These are phyloP conservation scores for Pollenia labialis DNA, from an alignment of 2,888 invertebrate species.

Conservation along the genomic window DNA sequence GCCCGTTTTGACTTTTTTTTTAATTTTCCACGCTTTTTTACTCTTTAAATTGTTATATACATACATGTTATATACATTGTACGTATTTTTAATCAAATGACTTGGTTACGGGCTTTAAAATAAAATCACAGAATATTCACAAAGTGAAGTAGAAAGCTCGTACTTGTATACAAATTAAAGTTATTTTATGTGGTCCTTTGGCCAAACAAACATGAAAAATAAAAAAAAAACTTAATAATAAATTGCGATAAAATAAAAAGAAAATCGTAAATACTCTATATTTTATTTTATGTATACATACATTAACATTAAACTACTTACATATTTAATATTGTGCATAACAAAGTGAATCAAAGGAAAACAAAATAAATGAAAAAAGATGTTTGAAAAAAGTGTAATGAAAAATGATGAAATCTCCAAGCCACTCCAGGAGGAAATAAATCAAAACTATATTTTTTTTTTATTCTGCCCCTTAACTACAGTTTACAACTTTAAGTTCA, in stretches of 20 bases:
- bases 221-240: neutral
- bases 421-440: conserved; percentile 45
- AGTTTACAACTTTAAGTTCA: neutral
- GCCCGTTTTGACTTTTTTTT: conserved; percentile 1
- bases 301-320: conserved; percentile 4
- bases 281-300: conserved; percentile 11
- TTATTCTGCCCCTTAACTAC: neutral
- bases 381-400: conserved; percentile 25
- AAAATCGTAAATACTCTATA: neutral
- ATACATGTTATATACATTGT: neutral
- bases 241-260: neutral
- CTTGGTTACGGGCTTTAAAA: neutral
- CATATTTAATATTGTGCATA: conserved; percentile 49
- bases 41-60: neutral
- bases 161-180: conserved; percentile 36
- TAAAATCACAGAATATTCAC: conserved; percentile 22
- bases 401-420: conserved; percentile 68
- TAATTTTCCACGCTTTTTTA: neutral
- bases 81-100: conserved; percentile 41
- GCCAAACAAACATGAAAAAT: neutral
- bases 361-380: conserved; percentile 8
- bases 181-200: conserved; percentile 8
- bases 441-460: conserved; percentile 35
- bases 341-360: conserved; percentile 9
- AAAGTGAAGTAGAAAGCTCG: conserved; percentile 33